Evolutionary conservation across 2,113 vertebrate genomes (phyloP).

Genomic region (Puffinus mauretanicus): DNA sequence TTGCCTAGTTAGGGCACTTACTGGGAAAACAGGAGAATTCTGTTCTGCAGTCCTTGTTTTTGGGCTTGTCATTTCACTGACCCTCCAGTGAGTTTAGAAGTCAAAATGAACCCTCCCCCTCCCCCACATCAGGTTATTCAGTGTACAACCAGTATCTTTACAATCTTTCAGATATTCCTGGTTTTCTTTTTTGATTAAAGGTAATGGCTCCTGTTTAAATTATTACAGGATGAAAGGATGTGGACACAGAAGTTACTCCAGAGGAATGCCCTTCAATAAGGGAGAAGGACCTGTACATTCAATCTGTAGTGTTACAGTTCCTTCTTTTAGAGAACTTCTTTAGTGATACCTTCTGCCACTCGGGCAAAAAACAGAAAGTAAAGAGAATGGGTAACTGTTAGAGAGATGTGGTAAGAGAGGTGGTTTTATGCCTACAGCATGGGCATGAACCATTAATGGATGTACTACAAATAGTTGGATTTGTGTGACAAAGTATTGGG

Average conservation of each 20-base stretch:
- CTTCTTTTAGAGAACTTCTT: not conserved
- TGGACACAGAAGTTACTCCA: not conserved
- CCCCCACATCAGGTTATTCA: not conserved
- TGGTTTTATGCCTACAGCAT: not conserved
- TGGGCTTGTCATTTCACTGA: not conserved
- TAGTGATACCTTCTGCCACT: not conserved
- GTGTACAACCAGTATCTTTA: not conserved
- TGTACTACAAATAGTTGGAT: not conserved
- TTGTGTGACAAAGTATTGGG: not conserved
- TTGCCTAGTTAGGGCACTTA: not conserved
- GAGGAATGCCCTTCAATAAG: not conserved
- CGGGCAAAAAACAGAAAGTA: not conserved
- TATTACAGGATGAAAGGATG: not conserved
- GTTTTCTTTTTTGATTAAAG: not conserved
- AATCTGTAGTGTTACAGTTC: not conserved
- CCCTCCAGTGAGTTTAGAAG: not conserved
- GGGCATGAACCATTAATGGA: not conserved
- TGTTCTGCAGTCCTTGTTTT: not conserved
- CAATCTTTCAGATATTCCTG: not conserved
- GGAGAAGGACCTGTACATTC: not conserved
- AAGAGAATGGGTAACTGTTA: not conserved
- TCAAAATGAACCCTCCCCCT: not conserved
- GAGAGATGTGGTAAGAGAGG: not conserved
- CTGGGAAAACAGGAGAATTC: not conserved
- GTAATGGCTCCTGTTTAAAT: not conserved